Evolutionary conservation across 2,888 invertebrate species (phyloP), one percentile per base, ranked within the genome.

Genomic region (Embidobia sp.): DNA sequence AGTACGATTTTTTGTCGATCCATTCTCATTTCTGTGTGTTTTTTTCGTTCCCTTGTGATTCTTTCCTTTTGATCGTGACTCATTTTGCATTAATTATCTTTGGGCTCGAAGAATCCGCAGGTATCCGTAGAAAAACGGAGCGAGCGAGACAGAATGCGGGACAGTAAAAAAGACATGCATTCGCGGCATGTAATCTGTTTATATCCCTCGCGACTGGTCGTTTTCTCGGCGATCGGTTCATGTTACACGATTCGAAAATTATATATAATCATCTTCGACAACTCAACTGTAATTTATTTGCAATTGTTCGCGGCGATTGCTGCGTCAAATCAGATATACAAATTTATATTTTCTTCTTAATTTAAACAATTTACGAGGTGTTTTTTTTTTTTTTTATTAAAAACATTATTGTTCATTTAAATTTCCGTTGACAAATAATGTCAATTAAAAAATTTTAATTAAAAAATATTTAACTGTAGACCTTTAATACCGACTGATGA

Each of bases 151-250:
- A 35, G 74, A 40, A 40, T 11, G 40, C 61, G 57, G 69, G 59
- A 51, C 27, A 29, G 73, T 77, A 79, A 74, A 76, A 81, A 79
- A 81, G 78, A 79, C 78, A 78, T 72, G 78, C 77, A 81, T 78
- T 83, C 79, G 79, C 82, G 75, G 78, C 81, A 81, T 84, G 83
- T 84, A 84, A 84, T 83, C 81, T 76, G 79, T 82, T 83, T 83
- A 82, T 83, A 78, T 81, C 81, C 81, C 78, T 75, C 66, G 78
- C 79, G 80, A 79, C 79, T 80, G 75, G 75, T 51, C 75, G 75
- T 79, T 79, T 78, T 75, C 78, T 73, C 78, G 70, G 48, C 72
- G 69, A 78, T 79, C 79, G 57, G 77, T 81, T 77, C 80, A 69
- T 79, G 80, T 80, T 83, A 84, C 83, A 82, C 80, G 81, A 84